Conservation (phyloP, 2,888 invertebrate species). For the Trimorus sp. region DNA sequence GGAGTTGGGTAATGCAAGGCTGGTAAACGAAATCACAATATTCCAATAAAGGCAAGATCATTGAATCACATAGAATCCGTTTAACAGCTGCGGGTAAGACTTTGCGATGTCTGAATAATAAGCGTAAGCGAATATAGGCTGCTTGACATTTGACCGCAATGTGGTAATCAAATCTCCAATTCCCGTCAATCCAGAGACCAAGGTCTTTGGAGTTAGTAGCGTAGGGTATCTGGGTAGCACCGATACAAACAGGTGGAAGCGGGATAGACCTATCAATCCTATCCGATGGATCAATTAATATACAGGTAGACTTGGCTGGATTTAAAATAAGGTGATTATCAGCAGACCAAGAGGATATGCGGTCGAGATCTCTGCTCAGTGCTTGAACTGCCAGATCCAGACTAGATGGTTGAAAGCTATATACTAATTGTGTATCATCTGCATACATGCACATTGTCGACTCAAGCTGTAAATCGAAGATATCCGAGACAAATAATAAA, state of each 20-base stretch:
- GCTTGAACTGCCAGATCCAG: neutral
- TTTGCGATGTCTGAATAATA: neutral
- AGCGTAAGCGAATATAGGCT: neutral
- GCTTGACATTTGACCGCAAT: neutral
- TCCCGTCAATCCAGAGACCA: neutral
- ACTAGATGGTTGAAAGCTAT: neutral
- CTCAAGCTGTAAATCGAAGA: neutral
- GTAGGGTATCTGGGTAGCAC: neutral
- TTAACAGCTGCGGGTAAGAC: neutral
- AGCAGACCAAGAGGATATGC: neutral
- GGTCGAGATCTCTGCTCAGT: neutral
- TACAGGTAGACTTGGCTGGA: neutral
- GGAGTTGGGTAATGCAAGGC: neutral
- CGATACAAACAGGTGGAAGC: neutral
- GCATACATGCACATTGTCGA: conserved; percentile 8
- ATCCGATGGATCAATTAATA: neutral
- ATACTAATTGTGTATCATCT: conserved; percentile 13
- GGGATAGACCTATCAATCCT: neutral
- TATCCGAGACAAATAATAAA: neutral
- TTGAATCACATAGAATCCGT: neutral
- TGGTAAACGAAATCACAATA: conserved; percentile 19
- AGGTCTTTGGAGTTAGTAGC: neutral
- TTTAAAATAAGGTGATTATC: neutral
- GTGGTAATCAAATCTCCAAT: neutral
- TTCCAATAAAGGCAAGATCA: conserved; percentile 1